phyloP scores from a whole-genome alignment of 2,113 vertebrate genomes.

The Burhinus oedicnemus region DNA sequence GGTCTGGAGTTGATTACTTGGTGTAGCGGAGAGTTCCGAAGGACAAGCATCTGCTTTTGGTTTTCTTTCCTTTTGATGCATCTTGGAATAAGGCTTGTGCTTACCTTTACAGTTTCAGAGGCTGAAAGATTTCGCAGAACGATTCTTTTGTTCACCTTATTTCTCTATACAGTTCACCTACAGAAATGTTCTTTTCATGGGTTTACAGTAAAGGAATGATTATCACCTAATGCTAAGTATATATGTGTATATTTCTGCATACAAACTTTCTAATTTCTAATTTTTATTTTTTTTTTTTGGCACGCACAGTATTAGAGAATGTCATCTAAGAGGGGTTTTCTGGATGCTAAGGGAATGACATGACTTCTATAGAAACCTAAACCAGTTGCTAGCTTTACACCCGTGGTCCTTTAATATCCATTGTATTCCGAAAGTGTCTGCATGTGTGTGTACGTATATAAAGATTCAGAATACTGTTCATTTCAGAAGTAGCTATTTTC shows the following conservation, averaged over 20 bases:
- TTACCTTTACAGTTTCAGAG: neutral
- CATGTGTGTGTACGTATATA: neutral
- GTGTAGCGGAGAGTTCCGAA: neutral
- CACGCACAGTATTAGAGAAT: neutral
- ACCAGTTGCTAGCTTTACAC: neutral
- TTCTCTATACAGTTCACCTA: neutral
- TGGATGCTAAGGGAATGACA: neutral
- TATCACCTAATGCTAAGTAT: neutral
- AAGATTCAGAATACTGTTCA: neutral
- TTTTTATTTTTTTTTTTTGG: neutral
- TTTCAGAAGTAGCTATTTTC: neutral
- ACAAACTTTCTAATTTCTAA: neutral
- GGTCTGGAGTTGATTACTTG: neutral
- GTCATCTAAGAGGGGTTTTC: neutral
- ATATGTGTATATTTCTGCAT: neutral
- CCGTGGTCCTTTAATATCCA: neutral
- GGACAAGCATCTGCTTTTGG: neutral
- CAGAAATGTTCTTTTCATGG: neutral
- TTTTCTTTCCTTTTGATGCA: neutral
- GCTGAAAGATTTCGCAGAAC: neutral
- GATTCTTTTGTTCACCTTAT: neutral
- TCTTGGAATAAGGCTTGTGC: neutral
- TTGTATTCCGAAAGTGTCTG: neutral
- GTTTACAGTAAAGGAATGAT: neutral
- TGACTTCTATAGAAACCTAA: neutral